Evolutionary conservation across 2,888 invertebrate species (phyloP), one percentile per base, ranked within the genome.

Genomic region (Cephus nigrinus): DNA sequence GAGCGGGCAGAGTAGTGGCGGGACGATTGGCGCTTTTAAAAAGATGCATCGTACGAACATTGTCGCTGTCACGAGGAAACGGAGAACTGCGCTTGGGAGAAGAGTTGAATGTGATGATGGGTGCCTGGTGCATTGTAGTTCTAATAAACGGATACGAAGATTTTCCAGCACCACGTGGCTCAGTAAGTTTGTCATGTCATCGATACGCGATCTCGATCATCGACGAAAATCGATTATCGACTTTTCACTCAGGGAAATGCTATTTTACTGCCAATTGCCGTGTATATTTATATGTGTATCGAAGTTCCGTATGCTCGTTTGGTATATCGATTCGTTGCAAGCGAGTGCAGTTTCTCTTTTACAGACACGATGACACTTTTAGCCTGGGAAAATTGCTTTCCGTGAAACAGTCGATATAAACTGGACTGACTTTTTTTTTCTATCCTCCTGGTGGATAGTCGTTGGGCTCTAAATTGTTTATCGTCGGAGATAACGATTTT

Each of bases 91-190:
- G 2, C 31, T 15, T 33, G 77, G 34, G 33, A 76, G 31, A 69
- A 36, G 31, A 34, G 34, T 75, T 15, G 31, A 75, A 31, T 76
- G 80, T 79, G 77, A 55, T 55, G 55, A 80, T 40, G 36, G 30
- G 68, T 73, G 79, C 74, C 35, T 71, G 69, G 79, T 71, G 30
- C 74, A 78, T 74, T 73, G 79, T 76, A 69, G 77, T 80, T 83
- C 74, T 75, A 74, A 77, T 78, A 80, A 34, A 74, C 76, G 79
- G 75, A 79, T 79, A 76, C 81, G 79, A 81, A 82, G 77, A 81
- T 81, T 75, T 81, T 80, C 84, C 78, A 82, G 84, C 80, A 84
- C 86, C 88, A 89, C 88, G 88, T 90, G 89, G 88, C 87, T 91
- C 80, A 90, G 91, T 91, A 91, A 91, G 91, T 91, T 71, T 33